Evolutionary conservation across 2,888 invertebrate genomes (phyloP), one percentile per base, ranked within the genome.

Genomic region (Copidosoma aretas): DNA sequence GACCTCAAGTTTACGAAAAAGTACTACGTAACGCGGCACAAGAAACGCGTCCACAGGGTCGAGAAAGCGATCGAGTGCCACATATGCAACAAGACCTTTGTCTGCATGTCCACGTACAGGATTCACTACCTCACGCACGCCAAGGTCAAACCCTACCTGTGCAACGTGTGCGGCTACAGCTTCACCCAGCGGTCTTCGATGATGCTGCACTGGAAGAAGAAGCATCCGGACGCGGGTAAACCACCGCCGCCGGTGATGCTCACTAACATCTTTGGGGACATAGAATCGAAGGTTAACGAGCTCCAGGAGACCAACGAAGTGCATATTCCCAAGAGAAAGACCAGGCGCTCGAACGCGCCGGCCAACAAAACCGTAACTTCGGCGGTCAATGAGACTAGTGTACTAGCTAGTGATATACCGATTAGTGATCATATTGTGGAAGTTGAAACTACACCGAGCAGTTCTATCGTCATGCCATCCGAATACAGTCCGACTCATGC

Each of bases 181-280:
- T 82, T 81, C 22, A 68, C 91, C 76, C 91, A 91, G 49, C 60
- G 73, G 10, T 73, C 73, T 10, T 76, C 69, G 60, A 76, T 77
- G 77, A 76, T 74, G 76, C 52, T 73, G 12, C 76, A 76, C 25
- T 72, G 72, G 72, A 73, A 73, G 25, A 68, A 71, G n/a, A 70
- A 71, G 12, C 76, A 76, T 62, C 75, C 75, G 0, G 75, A 75
- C 4, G 68, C 70, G 1, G 72, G 64, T 32, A 68, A 73, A 21
- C 73, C 76, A 10, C 76, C 76, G 3, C 75, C 76, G 3, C 76
- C 75, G 1, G 75, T 75, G 10, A 73, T 73, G 52, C 71, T 76
- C 5, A 75, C 73, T 2, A 71, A 68, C 21, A 69, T 68, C 21
- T 68, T 68, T 49, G 70, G 65, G 56, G 56, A 43, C 46, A 60